These are phyloP conservation scores for Agrochola lychnidis DNA, from an alignment of 2,888 invertebrate species.

Conservation along the genomic window DNA sequence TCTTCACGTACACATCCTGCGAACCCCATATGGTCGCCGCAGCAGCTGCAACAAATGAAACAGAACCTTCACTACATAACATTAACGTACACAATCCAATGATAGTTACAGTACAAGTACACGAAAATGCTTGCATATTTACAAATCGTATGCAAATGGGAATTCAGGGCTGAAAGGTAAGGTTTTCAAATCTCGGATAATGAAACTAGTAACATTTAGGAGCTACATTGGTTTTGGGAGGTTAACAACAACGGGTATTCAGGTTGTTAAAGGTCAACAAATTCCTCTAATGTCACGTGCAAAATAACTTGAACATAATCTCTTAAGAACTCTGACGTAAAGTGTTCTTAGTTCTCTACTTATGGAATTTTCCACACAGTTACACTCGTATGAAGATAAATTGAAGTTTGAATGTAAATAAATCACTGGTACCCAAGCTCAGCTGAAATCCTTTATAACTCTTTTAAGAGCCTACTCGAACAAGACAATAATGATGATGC, in stretches of 20 bases:
- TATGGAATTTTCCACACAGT: constrained; percentile 17
- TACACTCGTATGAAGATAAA: constrained; percentile 41
- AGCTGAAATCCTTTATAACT: constrained; percentile 42
- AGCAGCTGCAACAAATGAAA: constrained; percentile 93
- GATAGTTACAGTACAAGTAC: constrained; percentile 20
- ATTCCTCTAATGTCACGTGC: constrained; percentile 24
- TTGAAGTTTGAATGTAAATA: constrained; percentile 45
- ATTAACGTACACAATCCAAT: constrained; percentile 44
- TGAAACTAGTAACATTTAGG: constrained; percentile 56
- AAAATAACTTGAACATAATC: constrained; percentile 18
- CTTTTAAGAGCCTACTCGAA: constrained; percentile 50
- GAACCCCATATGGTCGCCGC: constrained; percentile 96
- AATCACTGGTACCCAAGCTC: constrained; percentile 45
- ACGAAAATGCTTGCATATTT: constrained; percentile 66
- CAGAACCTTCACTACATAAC: constrained; percentile 63
- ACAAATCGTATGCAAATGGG: constrained; percentile 67
- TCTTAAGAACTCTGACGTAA: constrained; percentile 6
- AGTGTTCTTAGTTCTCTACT: constrained; percentile 27
- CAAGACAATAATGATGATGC: constrained; percentile 66
- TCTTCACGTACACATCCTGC: constrained; percentile 96
- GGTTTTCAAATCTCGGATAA: constrained; percentile 51
- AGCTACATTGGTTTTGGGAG: constrained; percentile 21
- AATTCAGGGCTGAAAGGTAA: constrained; percentile 51
- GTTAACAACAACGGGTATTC: constrained; percentile 6
- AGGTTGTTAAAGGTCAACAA: constrained; percentile 19